Evolutionary conservation across 2,888 invertebrate genomes (phyloP).

Genomic region (Beris chalybata): DNA sequence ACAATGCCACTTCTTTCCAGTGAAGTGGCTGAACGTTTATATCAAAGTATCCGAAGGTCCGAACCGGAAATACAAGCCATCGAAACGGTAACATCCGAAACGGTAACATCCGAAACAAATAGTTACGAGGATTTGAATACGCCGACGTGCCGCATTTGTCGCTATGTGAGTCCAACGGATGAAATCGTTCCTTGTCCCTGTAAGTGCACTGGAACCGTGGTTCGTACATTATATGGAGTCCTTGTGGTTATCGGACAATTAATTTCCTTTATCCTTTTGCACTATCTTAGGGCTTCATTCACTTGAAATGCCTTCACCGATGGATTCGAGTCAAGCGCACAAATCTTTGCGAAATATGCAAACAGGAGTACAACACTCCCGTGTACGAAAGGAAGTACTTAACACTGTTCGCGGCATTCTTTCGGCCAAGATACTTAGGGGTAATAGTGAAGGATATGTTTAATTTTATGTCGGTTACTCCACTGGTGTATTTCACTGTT

Average conservation of each 20-base stretch:
- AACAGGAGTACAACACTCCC: conserved; percentile 44
- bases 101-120: background rate
- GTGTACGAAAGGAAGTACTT: conserved; percentile 45
- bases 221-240: conserved; percentile 39
- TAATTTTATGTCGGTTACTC: conserved; percentile 48
- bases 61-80: background rate
- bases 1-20: background rate
- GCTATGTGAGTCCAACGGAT: conserved; percentile 49
- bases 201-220: conserved; percentile 53
- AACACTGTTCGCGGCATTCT: conserved; percentile 48
- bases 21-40: conserved; percentile 24
- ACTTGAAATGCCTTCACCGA: conserved; percentile 49
- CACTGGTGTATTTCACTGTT: conserved; percentile 49
- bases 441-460: conserved; percentile 49
- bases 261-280: background rate
- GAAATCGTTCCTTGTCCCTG: conserved; percentile 51
- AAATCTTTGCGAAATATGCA: conserved; percentile 51
- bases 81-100: background rate
- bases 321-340: conserved; percentile 51
- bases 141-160: conserved; percentile 50
- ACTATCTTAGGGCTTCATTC: conserved; percentile 48
- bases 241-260: background rate
- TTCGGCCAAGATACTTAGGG: conserved; percentile 48
- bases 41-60: conserved; percentile 22
- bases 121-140: background rate